Evolutionary conservation across 2,888 invertebrate genomes (phyloP), one percentile per base, ranked within the genome.

Genomic region (Xestobium rufovillosum): DNA sequence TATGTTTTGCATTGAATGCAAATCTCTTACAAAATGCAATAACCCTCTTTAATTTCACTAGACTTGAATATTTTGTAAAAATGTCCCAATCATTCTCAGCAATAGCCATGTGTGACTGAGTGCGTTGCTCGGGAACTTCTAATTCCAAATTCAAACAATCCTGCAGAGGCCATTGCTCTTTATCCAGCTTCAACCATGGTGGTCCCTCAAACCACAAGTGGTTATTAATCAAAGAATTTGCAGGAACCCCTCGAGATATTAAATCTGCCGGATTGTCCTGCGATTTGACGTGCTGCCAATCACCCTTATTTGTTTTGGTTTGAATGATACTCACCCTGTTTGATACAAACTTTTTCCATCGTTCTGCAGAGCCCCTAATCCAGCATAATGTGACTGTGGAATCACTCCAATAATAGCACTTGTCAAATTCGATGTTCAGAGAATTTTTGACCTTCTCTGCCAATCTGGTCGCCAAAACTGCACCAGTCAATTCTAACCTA

Each of bases 331-430:
- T 23, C 1, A 48, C 44, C 13, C 51, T 23, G 34, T 49, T 48
- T 3, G 42, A 28, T 0, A 51, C 51, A 30, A 50, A 52, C 1
- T 46, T 43, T 36, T 45, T 42, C 49, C 48, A 50, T 4, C 36
- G 16, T 10, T 23, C 14, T 14, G 49, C 43, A 4, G 38, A 27
- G 13, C 43, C 23, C 6, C 14, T 19, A 4, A 55, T 35, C 54
- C 56, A 59, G 17, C 44, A 42, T 2, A 57, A 35, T 2, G 48
- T 50, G 4, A 58, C 49, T 19, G 48, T 49, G 0, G 53, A 56
- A 37, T 59, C 56, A 3, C 50, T 46, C 49, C 48, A 52, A 4
- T 32, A 41, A 8, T 19, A 34, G 3, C 40, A 27, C 19, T 33
- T n/a, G 1, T 33, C 17, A 10, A 39, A 14, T 2, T 15, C 19